Evolutionary conservation across 2,113 vertebrate genomes (phyloP), one percentile per base, ranked within the genome.

Genomic region (Penelope pileata): DNA sequence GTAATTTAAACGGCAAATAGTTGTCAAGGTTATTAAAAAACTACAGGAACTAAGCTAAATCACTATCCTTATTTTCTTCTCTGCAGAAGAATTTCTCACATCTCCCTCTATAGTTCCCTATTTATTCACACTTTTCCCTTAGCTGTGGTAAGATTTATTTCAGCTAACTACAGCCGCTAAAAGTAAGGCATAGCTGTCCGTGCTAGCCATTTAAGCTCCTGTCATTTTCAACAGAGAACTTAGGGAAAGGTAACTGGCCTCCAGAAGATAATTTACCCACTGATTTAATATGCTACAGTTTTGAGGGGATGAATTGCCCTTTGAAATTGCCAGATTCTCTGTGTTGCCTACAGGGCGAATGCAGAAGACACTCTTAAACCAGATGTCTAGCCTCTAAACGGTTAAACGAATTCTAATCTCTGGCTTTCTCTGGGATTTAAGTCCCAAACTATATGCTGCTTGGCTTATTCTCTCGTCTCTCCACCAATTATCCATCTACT

Each of bases 11-110:
- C 72, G 56, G 34, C 10, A 2, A 93, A 94, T 54, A 93, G 89
- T 70, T 88, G 93, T 48, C 79, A 88, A 90, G 79, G 68, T 93
- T 85, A 86, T 91, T 90, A 50, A 42, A 86, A 86, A 93, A 83
- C 64, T 75, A 67, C 56, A 56, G 68, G 51, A 94, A 94, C 89
- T 86, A 90, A 78, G 48, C 43, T 91, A 96, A 90, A 93, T 62
- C 30, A 36, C 27, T 54, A 16, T 9, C 68, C 45, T 82, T 36
- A 0, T 96, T 96, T 94, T 90, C n/a, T 12, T 68, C 60, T 86
- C 76, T 68, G 60, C 47, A 66, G 45, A 34, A 77, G 9, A 90
- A 91, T 86, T 91, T 91, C 56, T 83, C 87, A 81, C 51, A 30
- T 83, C 29, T 75, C 56, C n/a, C 19, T 81, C 64, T 82, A 3